phyloP scores from a whole-genome alignment of 1,140 invertebrate genomes.

The Drosophila repleta region DNA sequence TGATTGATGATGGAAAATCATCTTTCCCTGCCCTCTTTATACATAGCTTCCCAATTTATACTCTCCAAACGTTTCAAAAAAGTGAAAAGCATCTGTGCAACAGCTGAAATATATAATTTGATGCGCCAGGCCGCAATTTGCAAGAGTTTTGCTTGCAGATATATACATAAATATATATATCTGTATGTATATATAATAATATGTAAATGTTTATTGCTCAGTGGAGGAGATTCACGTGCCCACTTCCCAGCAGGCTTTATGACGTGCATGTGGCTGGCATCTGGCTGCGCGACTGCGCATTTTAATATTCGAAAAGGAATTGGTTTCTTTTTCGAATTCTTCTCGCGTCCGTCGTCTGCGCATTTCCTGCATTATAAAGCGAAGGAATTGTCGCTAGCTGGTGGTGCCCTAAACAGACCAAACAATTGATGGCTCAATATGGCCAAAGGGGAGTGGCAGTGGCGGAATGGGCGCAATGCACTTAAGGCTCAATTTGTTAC shows the following conservation, averaged over 20 bases:
- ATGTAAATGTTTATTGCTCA: background rate
- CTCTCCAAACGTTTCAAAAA: constrained; percentile 22
- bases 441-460: background rate
- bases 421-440: constrained; percentile 44
- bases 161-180: background rate
- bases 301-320: constrained; percentile 42
- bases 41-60: background rate
- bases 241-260: background rate
- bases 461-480: constrained; percentile 12
- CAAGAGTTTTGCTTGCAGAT: background rate
- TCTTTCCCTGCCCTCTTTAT: background rate
- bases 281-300: constrained; percentile 31
- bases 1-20: background rate
- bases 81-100: constrained; percentile 26
- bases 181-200: background rate
- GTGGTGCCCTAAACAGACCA: constrained; percentile 5
- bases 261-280: constrained; percentile 40
- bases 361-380: constrained; percentile 36
- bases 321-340: constrained; percentile 27
- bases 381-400: constrained; percentile 22
- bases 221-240: constrained; percentile 5
- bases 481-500: constrained; percentile 17
- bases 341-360: constrained; percentile 13
- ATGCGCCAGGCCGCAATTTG: constrained; percentile 5
- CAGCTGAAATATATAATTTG: constrained; percentile 59